Evolutionary conservation across 37 sponge, comb jelly and placozoan genomes (phyloP), one percentile per base, ranked within the genome.

Genomic region (Amphimedon queenslandica): DNA sequence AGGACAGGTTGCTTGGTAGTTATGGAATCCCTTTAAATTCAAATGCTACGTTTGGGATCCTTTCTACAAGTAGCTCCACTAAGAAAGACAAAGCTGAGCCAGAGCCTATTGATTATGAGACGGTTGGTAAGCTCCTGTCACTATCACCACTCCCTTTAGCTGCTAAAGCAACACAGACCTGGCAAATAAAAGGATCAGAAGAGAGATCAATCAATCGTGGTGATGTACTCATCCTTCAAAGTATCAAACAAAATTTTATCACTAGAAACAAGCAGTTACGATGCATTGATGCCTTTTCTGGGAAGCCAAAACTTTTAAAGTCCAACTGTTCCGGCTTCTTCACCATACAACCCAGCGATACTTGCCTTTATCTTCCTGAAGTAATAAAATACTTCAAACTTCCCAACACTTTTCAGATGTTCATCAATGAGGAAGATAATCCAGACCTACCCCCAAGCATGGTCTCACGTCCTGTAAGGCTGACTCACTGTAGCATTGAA

Each of bases 331-430:
- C 47, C 33, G 89, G 89, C 1, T 33, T 66, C 34, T 88, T 88
- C 64, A 82, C 84, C 0, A 79, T 84, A 39, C 78, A 71, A 30
- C 89, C 89, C 28, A 51, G 69, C 40, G 84, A 88, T 10, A 67
- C 77, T 42, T 57, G 74, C 37, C 36, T 88, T 37, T 79, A 43
- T 57, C 80, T 88, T 18, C 76, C 84, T 2, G 89, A 88, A 36
- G 63, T 88, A 30, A 25, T 88, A 4, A 55, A 82, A 21, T 65
- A 75, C 55, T 25, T 60, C 61, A 60, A 13, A 25, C 37, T 77
- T 36, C 78, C 78, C 2, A 25, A 11, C 23, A 60, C 8, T 6
- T 76, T 84, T 33, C 79, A 72, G 11, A 55, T 84, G 40, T 84
- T 73, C 56, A 57, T 51, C 47, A 43, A 35, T 16, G 34, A 38